Conservation (phyloP, 2,797 vertebrate genomes). For the Syncerus caffer region DNA sequence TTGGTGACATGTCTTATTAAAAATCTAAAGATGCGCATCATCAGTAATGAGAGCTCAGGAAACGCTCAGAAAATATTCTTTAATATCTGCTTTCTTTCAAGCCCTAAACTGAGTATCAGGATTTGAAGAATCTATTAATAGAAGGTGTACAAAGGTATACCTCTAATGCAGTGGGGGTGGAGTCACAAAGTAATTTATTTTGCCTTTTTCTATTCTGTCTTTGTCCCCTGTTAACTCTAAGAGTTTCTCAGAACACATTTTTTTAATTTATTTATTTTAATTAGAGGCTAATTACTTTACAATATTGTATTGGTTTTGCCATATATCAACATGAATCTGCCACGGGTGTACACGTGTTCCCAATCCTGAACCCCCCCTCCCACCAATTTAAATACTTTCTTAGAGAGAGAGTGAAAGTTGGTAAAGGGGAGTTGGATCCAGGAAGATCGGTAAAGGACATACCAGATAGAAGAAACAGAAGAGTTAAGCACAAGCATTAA, state of each 20-base stretch:
- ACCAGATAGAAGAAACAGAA: too few relatives aligned
- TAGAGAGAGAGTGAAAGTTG: not conserved
- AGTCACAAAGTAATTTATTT: not conserved
- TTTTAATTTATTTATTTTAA: too few relatives aligned
- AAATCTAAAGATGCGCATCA: not conserved
- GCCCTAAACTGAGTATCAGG: not conserved
- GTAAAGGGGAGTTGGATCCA: not conserved
- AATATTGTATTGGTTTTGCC: too few relatives aligned
- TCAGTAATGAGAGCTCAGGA: not conserved
- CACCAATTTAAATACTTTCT: not conserved
- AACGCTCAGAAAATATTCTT: not conserved
- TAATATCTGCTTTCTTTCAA: not conserved
- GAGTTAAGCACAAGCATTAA: too few relatives aligned
- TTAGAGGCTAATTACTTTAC: too few relatives aligned
- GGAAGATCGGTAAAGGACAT: not conserved
- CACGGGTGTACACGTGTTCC: too few relatives aligned
- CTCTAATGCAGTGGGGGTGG: not conserved
- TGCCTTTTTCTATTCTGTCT: not conserved
- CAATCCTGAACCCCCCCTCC: too few relatives aligned
- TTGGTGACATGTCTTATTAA: not conserved
- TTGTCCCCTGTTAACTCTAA: not conserved
- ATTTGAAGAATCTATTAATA: not conserved
- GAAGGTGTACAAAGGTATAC: not conserved
- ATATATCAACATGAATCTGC: too few relatives aligned
- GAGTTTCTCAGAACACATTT: not conserved